phyloP scores from a whole-genome alignment of 2,113 vertebrate genomes.

The Piprites chloris region DNA sequence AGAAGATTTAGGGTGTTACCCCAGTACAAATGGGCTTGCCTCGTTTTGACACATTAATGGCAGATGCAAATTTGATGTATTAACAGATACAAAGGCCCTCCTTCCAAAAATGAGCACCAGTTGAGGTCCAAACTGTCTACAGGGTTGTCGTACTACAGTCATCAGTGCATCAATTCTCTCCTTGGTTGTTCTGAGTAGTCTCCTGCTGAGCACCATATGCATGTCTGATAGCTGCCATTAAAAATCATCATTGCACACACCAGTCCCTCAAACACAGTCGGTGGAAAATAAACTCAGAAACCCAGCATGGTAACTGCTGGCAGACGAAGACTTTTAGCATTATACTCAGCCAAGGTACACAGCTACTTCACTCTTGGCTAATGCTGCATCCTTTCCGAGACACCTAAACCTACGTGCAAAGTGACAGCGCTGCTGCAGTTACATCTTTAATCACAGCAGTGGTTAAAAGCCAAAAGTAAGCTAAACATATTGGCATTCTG shows the following conservation, averaged over 20 bases:
- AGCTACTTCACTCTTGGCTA: constrained; percentile 49
- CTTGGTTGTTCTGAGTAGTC: not conserved
- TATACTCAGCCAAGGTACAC: constrained; percentile 51
- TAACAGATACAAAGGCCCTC: not conserved
- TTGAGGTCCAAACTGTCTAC: not conserved
- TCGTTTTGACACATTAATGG: not conserved
- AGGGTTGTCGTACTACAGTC: not conserved
- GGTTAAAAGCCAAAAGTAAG: constrained; percentile 70
- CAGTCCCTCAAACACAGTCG: constrained; percentile 26
- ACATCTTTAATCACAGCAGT: constrained; percentile 71
- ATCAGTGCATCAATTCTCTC: constrained; percentile 47
- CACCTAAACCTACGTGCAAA: constrained; percentile 46
- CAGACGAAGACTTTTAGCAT: constrained; percentile 35
- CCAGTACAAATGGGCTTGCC: not conserved
- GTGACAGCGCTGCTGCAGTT: constrained; percentile 47
- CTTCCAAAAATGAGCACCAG: not conserved
- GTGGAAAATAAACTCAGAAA: constrained; percentile 51
- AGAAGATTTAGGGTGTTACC: not conserved
- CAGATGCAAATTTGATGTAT: not conserved
- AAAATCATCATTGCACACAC: constrained; percentile 58
- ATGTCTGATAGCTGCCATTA: constrained; percentile 62
- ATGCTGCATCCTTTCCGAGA: constrained; percentile 19
- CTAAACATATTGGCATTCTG: constrained; percentile 69
- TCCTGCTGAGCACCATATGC: constrained; percentile 58
- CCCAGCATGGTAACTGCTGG: constrained; percentile 50